Base-by-base conservation (phyloP, 2,888 invertebrate genomes). In the Lapara coniferarum region DNA sequence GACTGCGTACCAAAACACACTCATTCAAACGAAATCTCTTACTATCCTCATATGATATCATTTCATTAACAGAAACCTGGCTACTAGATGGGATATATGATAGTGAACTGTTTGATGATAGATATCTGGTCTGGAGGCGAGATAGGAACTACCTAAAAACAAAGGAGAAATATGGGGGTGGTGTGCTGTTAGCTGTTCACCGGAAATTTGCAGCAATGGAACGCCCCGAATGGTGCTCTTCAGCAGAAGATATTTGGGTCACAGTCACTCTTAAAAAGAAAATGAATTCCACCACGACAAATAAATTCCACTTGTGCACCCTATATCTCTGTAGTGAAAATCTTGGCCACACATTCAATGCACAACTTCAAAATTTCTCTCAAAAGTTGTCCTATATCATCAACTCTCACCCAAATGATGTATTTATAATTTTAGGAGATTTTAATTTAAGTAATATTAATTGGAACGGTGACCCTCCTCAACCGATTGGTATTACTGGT, bases 191-290 rank as follows among this genome's bases (percentile, higher is more conserved):
- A 8, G 19, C 8, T 55, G 19, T 55, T 16, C 7, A 46, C 46
- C 55, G 55, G 6, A 55, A 16, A 55, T 55, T 8, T 10, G 55
- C 55, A 8, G 55, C 55, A 55, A 55, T 19, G 3, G 55, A 55
- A 55, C 55, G 55, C 16, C 55, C 55, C 2, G 55, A 55, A 55
- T 55, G 55, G 55, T 16, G 55, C n/a, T 55, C 55, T 55, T 19
- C 55, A 16, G 55, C 55, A 19, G 55, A 55, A 10, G 55, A 55
- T 55, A 55, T 55, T 8, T 55, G 55, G 55, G 55, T 55, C 25
- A 25, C 25, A 2, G 25, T 25, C 25, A 25, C 25, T 25, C 25
- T 25, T 25, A 25, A 25, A 25, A 55, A 55, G 3, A 19, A 19
- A 16, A 16, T 2, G 1, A 19, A 8, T 55, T n/a, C 16, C 6